A percentile compares a stretch with the other conserved stretches of the same genome.
These are phyloP conservation scores for Sula dactylatra DNA, from an alignment of 2,113 vertebrate species.

Conservation along the genomic window DNA sequence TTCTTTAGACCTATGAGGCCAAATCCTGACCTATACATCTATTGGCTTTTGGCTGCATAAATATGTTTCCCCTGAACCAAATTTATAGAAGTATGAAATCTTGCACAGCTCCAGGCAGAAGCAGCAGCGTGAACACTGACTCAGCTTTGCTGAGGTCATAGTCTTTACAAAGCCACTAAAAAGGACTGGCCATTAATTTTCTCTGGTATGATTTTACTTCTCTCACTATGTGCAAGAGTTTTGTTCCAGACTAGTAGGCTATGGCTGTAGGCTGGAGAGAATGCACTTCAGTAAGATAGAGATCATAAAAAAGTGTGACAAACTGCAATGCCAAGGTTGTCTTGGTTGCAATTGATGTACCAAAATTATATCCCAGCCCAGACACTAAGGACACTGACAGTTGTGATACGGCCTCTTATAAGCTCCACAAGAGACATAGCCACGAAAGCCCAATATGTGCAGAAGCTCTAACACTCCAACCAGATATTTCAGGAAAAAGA, in stretches of 20 bases:
- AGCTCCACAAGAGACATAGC: background rate
- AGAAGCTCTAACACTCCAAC: background rate
- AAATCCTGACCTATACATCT: background rate
- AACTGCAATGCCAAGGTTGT: conserved; percentile 43
- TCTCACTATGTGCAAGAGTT: background rate
- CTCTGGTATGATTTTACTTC: conserved; percentile 30
- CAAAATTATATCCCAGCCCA: background rate
- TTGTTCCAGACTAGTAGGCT: conserved; percentile 9
- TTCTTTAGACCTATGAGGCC: background rate
- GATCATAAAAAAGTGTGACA: conserved; percentile 2
- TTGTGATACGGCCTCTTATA: background rate
- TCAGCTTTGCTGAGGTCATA: conserved; percentile 9
- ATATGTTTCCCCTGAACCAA: background rate
- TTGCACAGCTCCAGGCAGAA: background rate
- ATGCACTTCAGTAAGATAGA: background rate
- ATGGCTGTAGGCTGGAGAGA: background rate
- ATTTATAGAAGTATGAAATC: background rate
- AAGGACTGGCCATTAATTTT: conserved; percentile 45
- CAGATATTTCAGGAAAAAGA: background rate
- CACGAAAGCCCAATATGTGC: background rate
- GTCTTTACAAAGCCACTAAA: background rate
- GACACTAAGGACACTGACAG: background rate
- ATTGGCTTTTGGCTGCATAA: background rate
- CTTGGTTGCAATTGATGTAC: background rate
- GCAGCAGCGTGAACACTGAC: background rate